Conservation (phyloP, 2,888 invertebrate genomes). For the Drosophila paranaensis region DNA sequence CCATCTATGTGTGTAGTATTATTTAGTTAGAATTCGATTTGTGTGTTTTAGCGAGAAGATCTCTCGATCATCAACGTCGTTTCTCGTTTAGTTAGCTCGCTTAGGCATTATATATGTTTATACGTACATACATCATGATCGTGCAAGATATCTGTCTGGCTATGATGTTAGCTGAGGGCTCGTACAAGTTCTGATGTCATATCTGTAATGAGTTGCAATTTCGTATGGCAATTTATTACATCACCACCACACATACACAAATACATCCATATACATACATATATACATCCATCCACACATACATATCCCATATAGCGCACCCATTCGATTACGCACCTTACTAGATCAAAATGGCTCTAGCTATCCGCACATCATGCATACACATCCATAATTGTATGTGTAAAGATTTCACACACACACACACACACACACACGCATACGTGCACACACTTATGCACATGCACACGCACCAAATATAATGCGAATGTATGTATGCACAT, state of each 20-base stretch:
- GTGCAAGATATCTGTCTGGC: conserved; percentile 23
- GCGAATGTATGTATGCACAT: conserved; percentile 59
- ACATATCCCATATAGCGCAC: conserved; percentile 4
- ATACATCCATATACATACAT: conserved; percentile 13
- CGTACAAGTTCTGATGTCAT: conserved; percentile 16
- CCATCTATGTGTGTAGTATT: conserved; percentile 22
- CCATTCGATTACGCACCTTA: conserved; percentile 28
- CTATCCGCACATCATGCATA: conserved; percentile 30
- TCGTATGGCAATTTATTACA: conserved; percentile 25
- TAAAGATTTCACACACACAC: conserved; percentile 18
- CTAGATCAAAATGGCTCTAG: conserved; percentile 41
- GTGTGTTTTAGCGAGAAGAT: conserved; percentile 20
- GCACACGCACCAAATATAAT: conserved; percentile 49
- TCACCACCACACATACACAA: conserved; percentile 31
- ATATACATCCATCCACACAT: conserved; percentile 15
- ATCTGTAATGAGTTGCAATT: conserved; percentile 32
- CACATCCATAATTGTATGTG: conserved; percentile 24
- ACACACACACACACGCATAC: neutral
- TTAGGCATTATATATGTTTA: conserved; percentile 14
- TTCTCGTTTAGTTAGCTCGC: conserved; percentile 13
- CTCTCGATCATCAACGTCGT: conserved; percentile 20
- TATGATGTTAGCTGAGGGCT: conserved; percentile 28
- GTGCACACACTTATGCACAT: conserved; percentile 12
- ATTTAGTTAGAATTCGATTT: conserved; percentile 31
- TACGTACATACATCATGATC: conserved; percentile 14